phyloP scores from a whole-genome alignment of 1,140 invertebrate genomes.

The Zaprionus camerounensis region DNA sequence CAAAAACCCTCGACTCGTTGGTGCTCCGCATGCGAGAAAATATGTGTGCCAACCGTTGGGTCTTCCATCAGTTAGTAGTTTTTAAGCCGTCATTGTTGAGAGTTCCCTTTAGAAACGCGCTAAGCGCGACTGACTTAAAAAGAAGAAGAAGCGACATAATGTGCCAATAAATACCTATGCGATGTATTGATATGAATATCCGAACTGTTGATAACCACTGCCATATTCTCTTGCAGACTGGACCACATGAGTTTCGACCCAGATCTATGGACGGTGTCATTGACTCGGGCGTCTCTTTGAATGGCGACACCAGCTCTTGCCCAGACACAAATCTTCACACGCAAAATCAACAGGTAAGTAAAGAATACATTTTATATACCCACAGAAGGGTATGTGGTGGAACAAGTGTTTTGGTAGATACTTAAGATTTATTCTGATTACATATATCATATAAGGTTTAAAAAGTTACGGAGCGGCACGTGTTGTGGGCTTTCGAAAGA shows the following conservation, averaged over 20 bases:
- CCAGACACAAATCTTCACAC: constrained; percentile 63
- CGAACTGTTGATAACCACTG: constrained; percentile 1
- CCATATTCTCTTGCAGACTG: constrained; percentile 57
- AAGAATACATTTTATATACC: background rate
- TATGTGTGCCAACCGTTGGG: constrained; percentile 51
- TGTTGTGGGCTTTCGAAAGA: no score
- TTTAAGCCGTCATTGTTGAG: background rate
- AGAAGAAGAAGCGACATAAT: background rate
- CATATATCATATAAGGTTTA: no score
- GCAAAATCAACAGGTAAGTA: constrained; percentile 72
- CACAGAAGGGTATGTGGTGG: no score
- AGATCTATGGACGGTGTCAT: constrained; percentile 73
- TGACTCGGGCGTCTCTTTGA: constrained; percentile 75
- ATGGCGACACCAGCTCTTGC: constrained; percentile 64
- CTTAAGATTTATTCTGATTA: no score
- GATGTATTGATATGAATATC: background rate
- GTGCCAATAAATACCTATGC: background rate
- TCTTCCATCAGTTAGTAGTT: constrained; percentile 18
- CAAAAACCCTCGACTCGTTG: constrained; percentile 12
- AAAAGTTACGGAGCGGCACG: no score
- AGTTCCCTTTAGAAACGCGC: constrained; percentile 18
- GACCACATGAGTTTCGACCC: constrained; percentile 66
- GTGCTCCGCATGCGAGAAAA: background rate
- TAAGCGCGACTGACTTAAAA: no score
- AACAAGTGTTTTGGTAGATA: no score